Percentiles rank a stretch among this genome's conserved stretches.
phyloP scores from a whole-genome alignment of 2,797 vertebrate species.

The Sebastes aleutianus region DNA sequence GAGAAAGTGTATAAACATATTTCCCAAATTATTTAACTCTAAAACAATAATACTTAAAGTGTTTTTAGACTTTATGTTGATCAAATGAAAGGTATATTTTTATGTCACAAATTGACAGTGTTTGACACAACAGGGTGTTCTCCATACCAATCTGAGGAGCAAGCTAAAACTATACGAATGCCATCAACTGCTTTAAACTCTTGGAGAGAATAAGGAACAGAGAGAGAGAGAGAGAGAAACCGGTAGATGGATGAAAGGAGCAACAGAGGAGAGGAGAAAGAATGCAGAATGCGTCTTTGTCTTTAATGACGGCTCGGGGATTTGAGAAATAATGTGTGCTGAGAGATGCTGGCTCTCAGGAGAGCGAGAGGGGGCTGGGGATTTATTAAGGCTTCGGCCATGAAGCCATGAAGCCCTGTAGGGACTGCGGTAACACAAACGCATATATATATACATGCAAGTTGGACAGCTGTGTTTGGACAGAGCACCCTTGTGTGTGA shows the following conservation, averaged over 20 bases:
- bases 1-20: neutral
- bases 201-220: constrained; percentile 12
- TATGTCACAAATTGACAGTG: neutral
- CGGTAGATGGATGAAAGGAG: constrained; percentile 21
- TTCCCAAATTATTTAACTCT: neutral
- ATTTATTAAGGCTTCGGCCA: constrained; percentile 68
- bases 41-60: neutral
- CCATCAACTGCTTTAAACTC: constrained; percentile 17
- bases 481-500: constrained; percentile 73
- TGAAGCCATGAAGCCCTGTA: constrained; percentile 36
- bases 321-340: constrained; percentile 75
- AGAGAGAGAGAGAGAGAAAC: neutral
- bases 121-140: neutral
- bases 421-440: constrained; percentile 47
- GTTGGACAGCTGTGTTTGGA: constrained; percentile 80
- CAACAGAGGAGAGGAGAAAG: constrained; percentile 40
- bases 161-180: constrained; percentile 26
- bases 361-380: constrained; percentile 44
- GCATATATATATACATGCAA: constrained; percentile 30
- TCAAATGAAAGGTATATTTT: neutral
- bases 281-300: constrained; percentile 66
- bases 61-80: neutral
- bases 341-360: constrained; percentile 71
- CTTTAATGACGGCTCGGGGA: constrained; percentile 64
- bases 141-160: neutral